Evolutionary conservation across 1,140 invertebrate genomes (phyloP).

Genomic region (Cotesia typhae): DNA sequence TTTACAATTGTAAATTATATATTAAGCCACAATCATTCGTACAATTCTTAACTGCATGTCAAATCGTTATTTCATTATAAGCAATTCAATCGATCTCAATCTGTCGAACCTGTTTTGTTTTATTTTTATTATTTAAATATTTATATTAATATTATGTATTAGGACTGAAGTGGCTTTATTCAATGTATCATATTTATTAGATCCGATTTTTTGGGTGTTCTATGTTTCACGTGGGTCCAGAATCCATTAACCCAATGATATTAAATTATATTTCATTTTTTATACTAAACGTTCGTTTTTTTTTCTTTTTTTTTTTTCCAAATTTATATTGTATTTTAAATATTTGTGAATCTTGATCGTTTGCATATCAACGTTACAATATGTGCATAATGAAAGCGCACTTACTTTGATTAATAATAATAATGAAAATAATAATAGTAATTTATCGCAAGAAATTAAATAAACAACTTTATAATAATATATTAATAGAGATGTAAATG

Average conservation of each 20-base stretch:
- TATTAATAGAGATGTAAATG: too few species aligned
- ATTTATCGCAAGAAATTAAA: constrained; percentile 14
- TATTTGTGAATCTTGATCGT: constrained; percentile 16
- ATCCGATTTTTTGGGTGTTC: not conserved
- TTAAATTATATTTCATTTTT: too few species aligned
- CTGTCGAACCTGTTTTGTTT: constrained; percentile 7
- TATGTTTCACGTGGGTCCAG: not conserved
- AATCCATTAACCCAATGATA: not conserved
- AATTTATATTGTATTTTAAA: not conserved
- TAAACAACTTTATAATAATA: not conserved
- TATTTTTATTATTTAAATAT: constrained; percentile 7
- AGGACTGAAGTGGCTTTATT: not conserved
- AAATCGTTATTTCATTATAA: constrained; percentile 45
- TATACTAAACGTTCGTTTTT: not conserved
- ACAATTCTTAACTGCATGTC: constrained; percentile 55
- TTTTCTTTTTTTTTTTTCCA: not conserved
- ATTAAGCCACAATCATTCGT: constrained; percentile 51
- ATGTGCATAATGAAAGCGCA: constrained; percentile 27
- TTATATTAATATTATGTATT: not conserved
- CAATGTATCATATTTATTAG: not conserved
- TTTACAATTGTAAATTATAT: constrained; percentile 48
- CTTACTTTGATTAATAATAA: constrained; percentile 7
- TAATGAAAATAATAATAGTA: constrained; percentile 2
- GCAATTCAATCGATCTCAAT: constrained; percentile 21
- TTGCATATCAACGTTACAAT: constrained; percentile 6